These are phyloP conservation scores for Agelastica alni DNA, from an alignment of 2,888 invertebrate genomes.

Conservation along the genomic window DNA sequence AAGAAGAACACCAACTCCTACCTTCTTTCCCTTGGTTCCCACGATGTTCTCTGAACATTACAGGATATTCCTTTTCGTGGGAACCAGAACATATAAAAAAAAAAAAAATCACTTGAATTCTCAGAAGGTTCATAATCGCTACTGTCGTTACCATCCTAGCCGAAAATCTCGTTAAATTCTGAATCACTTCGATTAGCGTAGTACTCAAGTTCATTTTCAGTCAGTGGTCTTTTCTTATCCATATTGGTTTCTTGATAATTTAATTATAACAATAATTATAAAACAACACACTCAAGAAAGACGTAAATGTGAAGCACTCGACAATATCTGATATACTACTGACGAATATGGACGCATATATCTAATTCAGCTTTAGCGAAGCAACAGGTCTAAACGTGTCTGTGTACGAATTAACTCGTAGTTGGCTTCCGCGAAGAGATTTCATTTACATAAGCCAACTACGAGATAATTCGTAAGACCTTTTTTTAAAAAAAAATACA, in stretches of 20 bases:
- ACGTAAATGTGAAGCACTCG: conserved; percentile 4
- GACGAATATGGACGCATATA: conserved; percentile 26
- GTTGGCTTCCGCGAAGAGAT: conserved; percentile 35
- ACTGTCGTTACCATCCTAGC: background rate
- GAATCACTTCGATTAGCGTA: background rate
- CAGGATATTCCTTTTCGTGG: too few species aligned
- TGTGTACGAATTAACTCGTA: conserved; percentile 34
- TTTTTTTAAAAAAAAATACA: conserved; percentile 17
- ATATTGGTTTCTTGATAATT: conserved; percentile 10
- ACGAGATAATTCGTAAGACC: conserved; percentile 34
- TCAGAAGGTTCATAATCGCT: conserved; percentile 2
- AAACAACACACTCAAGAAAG: conserved; percentile 8
- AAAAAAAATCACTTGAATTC: conserved; percentile 13
- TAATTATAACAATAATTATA: conserved; percentile 9
- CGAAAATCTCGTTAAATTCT: background rate
- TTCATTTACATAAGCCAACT: conserved; percentile 36
- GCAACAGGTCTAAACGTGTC: conserved; percentile 25
- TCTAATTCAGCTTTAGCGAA: conserved; percentile 15
- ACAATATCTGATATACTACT: too few species aligned
- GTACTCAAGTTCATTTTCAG: conserved; percentile 7
- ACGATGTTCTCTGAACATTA: too few species aligned
- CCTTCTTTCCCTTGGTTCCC: too few species aligned
- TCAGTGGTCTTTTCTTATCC: conserved; percentile 6
- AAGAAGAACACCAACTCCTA: too few species aligned
- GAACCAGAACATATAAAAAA: too few species aligned